Base-by-base conservation (phyloP, 2,888 invertebrate species). In the Drosophila aldrichi region DNA sequence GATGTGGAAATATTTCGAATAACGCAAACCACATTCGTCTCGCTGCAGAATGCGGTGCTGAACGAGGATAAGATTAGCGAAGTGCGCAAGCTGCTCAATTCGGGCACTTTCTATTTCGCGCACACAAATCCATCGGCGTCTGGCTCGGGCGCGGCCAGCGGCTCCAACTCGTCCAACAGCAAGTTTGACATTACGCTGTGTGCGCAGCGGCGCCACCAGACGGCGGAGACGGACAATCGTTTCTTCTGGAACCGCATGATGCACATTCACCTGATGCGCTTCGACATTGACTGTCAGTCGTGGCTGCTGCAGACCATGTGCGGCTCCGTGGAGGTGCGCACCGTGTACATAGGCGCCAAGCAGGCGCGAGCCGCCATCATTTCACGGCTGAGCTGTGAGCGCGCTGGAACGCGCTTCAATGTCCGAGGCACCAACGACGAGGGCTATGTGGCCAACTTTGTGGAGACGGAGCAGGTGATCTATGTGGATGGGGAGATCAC, bases 161-260 rank as follows among this genome's bases (percentile, higher is more conserved):
- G 58, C 0, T 10, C 18, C 22, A 36, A 25, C 3, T 46, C 46
- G 6, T 86, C 54, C 18, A 44, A 68, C 48, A 93, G 92, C 84
- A 94, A 96, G 54, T 95, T 98, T 91, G 99, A 99, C 94, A 95
- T 99, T 69, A 99, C 98, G 16, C 93, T 99, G 62, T 98, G 98
- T 93, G 97, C 98, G 58, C 99, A 99, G 94, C 95, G 98, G 81
- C 95, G 97, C 88, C 95, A 96, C 79, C 96, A 96, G 91, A 96
- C 96, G 12, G 95, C 94, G 18, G 95, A 94, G 80, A 96, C 98
- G 51, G 99, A 99, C 93, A 98, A 98, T 91, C 95, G 99, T 91
- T 99, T 99, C 93, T 99, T 99, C 92, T 99, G 99, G 99, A 99
- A 99, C 93, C 96, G 98, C 86, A 98, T 97, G 94, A 94, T 99